phyloP scores from a whole-genome alignment of 2,797 vertebrate species.

The Pseudochirops corinnae region DNA sequence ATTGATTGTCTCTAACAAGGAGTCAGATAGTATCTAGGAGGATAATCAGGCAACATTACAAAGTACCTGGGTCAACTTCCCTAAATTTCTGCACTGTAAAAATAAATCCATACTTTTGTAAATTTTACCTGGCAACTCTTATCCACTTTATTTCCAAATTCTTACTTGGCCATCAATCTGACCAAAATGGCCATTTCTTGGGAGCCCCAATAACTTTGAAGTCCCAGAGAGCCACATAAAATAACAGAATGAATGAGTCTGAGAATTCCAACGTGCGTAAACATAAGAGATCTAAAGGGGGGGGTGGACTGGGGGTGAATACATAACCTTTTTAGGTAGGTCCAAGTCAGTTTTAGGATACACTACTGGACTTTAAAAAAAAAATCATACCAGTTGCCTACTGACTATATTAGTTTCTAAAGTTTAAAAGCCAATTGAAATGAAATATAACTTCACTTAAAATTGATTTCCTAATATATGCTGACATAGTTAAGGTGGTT shows the following conservation, averaged over 20 bases:
- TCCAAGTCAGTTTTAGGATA: background rate
- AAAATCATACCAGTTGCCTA: background rate
- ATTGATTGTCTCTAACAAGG: background rate
- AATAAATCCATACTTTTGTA: background rate
- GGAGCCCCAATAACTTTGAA: background rate
- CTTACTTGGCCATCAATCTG: background rate
- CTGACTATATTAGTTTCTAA: background rate
- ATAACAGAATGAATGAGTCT: background rate
- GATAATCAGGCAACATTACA: constrained; percentile 27
- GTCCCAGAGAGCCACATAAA: background rate
- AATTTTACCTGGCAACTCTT: background rate
- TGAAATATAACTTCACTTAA: background rate
- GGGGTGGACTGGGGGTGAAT: background rate
- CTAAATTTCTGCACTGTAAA: constrained; percentile 52
- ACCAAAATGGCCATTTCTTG: background rate
- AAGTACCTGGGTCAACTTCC: constrained; percentile 67
- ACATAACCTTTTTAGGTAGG: background rate
- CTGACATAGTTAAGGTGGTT: background rate
- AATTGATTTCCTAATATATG: background rate
- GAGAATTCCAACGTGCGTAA: fast-evolving
- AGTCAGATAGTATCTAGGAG: constrained; percentile 52
- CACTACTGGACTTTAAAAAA: background rate
- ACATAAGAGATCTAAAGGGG: background rate
- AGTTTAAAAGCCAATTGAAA: background rate
- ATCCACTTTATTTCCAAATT: background rate